Evolutionary conservation across 2,113 vertebrate species (phyloP).

Genomic region (Cynoglossus semilaevis): DNA sequence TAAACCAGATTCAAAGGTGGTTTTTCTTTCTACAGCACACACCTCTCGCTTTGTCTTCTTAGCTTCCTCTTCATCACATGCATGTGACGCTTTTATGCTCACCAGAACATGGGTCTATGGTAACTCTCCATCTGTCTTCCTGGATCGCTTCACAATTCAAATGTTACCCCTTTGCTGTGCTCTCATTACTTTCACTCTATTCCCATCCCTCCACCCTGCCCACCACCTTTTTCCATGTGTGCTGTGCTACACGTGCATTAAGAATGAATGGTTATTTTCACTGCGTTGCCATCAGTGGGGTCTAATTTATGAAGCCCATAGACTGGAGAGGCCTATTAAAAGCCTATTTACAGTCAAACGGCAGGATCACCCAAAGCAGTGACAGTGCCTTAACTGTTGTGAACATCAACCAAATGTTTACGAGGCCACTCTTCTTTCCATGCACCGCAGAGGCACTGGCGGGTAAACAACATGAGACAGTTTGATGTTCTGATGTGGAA

Average conservation of each 20-base stretch:
- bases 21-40: neutral
- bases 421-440: neutral
- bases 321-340: constrained; percentile 53
- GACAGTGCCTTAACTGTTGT: constrained; percentile 29
- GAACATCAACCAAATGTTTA: constrained; percentile 34
- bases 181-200: constrained; percentile 5
- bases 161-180: constrained; percentile 12
- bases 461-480: constrained; percentile 16
- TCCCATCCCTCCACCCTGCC: neutral
- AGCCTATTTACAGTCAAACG: constrained; percentile 55
- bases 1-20: constrained; percentile 23
- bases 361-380: constrained; percentile 27
- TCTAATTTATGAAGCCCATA: constrained; percentile 46
- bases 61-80: constrained; percentile 10
- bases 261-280: constrained; percentile 47
- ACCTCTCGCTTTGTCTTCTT: constrained; percentile 18
- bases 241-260: constrained; percentile 12
- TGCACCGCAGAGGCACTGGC: neutral
- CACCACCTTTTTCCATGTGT: neutral
- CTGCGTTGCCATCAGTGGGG: constrained; percentile 35
- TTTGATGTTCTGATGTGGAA: neutral
- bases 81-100: constrained; percentile 9
- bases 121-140: constrained; percentile 30
- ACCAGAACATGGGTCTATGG: constrained; percentile 19
- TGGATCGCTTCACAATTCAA: constrained; percentile 15